A percentile compares a stretch with the other conserved stretches of the same genome.
phyloP scores from a whole-genome alignment of 2,797 vertebrate species.

The Sebastes elongatus region DNA sequence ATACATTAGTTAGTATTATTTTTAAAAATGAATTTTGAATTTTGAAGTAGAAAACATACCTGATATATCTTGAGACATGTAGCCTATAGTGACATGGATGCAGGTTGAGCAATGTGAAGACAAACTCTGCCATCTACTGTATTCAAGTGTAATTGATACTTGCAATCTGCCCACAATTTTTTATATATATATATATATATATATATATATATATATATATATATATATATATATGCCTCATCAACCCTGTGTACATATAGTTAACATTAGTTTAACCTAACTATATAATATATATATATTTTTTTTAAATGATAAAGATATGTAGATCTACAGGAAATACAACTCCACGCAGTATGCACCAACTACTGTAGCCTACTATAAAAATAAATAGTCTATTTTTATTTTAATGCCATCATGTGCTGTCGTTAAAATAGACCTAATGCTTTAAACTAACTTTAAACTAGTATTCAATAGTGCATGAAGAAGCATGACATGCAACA shows the following conservation, averaged over 20 bases:
- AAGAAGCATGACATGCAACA: not conserved
- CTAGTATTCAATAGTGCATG: not conserved
- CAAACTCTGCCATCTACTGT: slow-evolving; percentile 60
- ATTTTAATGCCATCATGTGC: not conserved
- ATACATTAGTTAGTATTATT: not conserved
- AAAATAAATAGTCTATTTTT: not conserved
- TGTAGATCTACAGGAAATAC: not conserved
- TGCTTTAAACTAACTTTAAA: not conserved
- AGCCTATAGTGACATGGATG: not conserved
- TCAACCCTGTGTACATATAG: not conserved
- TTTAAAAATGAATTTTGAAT: not conserved
- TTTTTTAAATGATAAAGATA: not conserved
- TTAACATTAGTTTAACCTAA: not conserved
- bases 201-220: no score
- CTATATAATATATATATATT: no score
- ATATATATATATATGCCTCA: not conserved
- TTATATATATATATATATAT: no score
- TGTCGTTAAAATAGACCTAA: not conserved
- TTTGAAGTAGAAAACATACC: not conserved
- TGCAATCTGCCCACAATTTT: no score
- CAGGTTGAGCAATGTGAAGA: not conserved
- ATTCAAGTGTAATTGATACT: not conserved
- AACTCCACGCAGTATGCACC: not conserved
- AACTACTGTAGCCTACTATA: not conserved
- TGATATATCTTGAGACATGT: not conserved